Base-by-base conservation (phyloP, 1,140 invertebrate species). In the Drosophila pallidifrons region DNA sequence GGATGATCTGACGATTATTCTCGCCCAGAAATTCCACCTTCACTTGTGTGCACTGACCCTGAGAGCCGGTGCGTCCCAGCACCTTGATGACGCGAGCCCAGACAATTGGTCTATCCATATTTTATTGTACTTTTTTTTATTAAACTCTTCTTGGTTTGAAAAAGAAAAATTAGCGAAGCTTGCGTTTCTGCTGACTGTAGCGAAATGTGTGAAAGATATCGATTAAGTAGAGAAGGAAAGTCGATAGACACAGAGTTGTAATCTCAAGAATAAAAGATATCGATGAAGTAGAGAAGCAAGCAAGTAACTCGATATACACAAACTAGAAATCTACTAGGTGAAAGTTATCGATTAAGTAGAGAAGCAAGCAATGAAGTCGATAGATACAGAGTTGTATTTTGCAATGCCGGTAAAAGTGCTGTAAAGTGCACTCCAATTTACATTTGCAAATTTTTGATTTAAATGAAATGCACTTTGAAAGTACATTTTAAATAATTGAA, bases 21-120 rank as follows among this genome's bases (percentile, higher is more conserved):
- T 99, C 98, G 77, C 98, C 98, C 70, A 99, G 94, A 93, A 99
- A 99, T 93, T 99, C 99, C 1, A 99, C 99, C 93, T 99, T 98
- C 2, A 99, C 98, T 94, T 99, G 99, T 10, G 99, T 99, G 97
- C 98, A 99, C 91, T 99, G 98, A 87, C 99, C 98, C 93, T 99
- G 98, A 65, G 98, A 99, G 16, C 99, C 98, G 65, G 98, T 99
- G 92, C 99, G 96, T 41, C 99, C 98, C 82, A 99, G 94, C 82
- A 99, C 96, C 94, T 99, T 99, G 51, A 98, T 95, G 5, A 97
- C 96, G 89, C 96, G 95, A 70, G 96, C 96, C 65, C 96, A 94
- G 93, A 97, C 96, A 60, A 96, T 96, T 76, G 96, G 96, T 93
- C 97, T 97, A 92, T 97, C 96, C 96, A 97, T 97, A 90, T 94